Base-by-base conservation (phyloP, 1,140 invertebrate genomes). In the Euura lappo region DNA sequence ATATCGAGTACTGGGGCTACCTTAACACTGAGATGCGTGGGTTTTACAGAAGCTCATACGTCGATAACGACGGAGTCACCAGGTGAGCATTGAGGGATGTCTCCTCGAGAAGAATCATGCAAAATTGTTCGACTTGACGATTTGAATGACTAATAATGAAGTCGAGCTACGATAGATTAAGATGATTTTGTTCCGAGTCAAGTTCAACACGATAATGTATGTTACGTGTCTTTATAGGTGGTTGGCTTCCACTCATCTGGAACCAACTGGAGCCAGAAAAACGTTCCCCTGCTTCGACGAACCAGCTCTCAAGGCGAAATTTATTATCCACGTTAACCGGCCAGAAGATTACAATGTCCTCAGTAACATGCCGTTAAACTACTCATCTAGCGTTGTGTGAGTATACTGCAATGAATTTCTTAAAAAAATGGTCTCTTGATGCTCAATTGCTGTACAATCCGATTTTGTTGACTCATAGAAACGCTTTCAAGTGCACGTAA, bases 31-130 rank as follows among this genome's bases (percentile, higher is more conserved):
- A 92, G 72, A 88, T 93, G 81, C 88, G 89, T 67, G 96, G 96
- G 65, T 96, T 97, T 84, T 97, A 97, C 80, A 91, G 91, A 70
- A 95, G 93, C 81, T 92, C 87, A 46, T 97, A 97, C 77, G 84
- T 85, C 6, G 84, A 91, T 64, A 72, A 77, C 5, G 74, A 83
- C 6, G 85, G 83, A 68, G 69, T 80, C 45, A 87, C 75, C 46
- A 86, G 83, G 86, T 90, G 82, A 71, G 72, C 70, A 42, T 43
- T 68, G 1, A 42, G 13, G 68, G 11, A 28, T 28, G 28, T 28
- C 1, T 28, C 28, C 28, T 28, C 28, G 28, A 28, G 28, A 28
- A 28, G 28, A 28, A 28, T 28, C 28, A 28, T 1, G n/a, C n/a
- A n/a, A n/a, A n/a, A n/a, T n/a, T n/a, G n/a, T n/a, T n/a, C n/a